These are phyloP conservation scores for Callyntrura sp. DNA, from an alignment of 2,888 invertebrate genomes.

Conservation along the genomic window DNA sequence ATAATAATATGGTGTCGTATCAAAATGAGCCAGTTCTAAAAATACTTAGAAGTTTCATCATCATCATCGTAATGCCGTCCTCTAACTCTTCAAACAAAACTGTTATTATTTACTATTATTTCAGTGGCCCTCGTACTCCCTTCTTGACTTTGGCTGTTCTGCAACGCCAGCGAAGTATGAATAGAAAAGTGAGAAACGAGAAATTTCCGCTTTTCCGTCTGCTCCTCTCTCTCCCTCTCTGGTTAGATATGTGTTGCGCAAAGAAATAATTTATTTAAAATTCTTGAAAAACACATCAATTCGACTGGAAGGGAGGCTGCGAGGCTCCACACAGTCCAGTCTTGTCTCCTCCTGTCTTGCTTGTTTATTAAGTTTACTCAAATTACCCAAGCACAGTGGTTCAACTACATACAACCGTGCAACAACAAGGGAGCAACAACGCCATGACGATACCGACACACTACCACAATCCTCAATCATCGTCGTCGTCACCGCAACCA, in stretches of 20 bases:
- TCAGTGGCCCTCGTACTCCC: slow-evolving; percentile 30
- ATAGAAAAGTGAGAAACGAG: slow-evolving; percentile 52
- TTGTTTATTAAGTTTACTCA: slow-evolving; percentile 47
- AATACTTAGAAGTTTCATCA: slow-evolving; percentile 69
- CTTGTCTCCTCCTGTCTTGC: slow-evolving; percentile 40
- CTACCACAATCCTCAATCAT: background rate
- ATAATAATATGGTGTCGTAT: slow-evolving; percentile 75
- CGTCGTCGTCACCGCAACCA: background rate
- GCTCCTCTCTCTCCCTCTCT: too few relatives aligned
- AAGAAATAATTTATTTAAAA: slow-evolving; percentile 37
- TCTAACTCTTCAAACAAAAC: slow-evolving; percentile 32
- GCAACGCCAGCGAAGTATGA: background rate
- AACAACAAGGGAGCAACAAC: background rate
- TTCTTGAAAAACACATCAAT: slow-evolving; percentile 27
- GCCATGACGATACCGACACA: background rate
- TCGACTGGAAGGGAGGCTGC: slow-evolving; percentile 8
- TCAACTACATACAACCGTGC: too few relatives aligned
- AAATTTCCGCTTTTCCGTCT: slow-evolving; percentile 56
- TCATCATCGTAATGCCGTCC: slow-evolving; percentile 27
- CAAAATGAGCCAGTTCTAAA: slow-evolving; percentile 72
- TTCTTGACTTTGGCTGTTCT: background rate
- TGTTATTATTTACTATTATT: slow-evolving; percentile 44
- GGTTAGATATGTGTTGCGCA: background rate
- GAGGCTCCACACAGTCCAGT: slow-evolving; percentile 65
- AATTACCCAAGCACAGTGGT: too few relatives aligned